Conservation (phyloP, 2,888 invertebrate genomes). For the Leucophenga maculata region DNA sequence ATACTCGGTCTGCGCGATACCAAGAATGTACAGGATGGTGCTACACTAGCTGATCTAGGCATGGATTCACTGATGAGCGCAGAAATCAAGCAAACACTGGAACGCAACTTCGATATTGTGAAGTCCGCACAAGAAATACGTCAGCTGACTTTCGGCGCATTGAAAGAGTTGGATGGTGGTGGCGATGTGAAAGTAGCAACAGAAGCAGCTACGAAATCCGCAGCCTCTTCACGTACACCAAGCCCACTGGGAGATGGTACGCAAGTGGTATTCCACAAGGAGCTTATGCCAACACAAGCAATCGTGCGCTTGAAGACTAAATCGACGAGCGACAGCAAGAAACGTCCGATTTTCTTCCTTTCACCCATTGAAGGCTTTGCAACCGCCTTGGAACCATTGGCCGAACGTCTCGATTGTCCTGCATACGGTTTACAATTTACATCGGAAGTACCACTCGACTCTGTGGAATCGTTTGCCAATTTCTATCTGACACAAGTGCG, state of each 20-base stretch:
- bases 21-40: conserved; percentile 81
- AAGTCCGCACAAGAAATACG: conserved; percentile 94
- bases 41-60: conserved; percentile 93
- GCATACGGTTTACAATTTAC: conserved; percentile 95
- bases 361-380: conserved; percentile 94
- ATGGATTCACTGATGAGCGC: conserved; percentile 99
- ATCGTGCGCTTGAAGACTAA: conserved; percentile 79
- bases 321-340: conserved; percentile 64
- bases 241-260: conserved; percentile 72
- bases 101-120: conserved; percentile 91
- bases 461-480: conserved; percentile 81
- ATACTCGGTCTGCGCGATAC: conserved; percentile 92
- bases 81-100: conserved; percentile 96
- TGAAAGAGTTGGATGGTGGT: conserved; percentile 75
- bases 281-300: conserved; percentile 83
- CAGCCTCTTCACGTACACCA: conserved; percentile 51
- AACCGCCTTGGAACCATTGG: conserved; percentile 80
- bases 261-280: conserved; percentile 75
- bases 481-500: conserved; percentile 83
- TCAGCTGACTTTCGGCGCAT: conserved; percentile 83
- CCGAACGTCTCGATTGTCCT: conserved; percentile 80
- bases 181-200: conserved; percentile 50
- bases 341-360: conserved; percentile 78
- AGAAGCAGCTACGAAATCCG: conserved; percentile 34
- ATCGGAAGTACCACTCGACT: conserved; percentile 80